phyloP scores from a whole-genome alignment of 2,797 vertebrate genomes.

The Eurystomus glaucurus region DNA sequence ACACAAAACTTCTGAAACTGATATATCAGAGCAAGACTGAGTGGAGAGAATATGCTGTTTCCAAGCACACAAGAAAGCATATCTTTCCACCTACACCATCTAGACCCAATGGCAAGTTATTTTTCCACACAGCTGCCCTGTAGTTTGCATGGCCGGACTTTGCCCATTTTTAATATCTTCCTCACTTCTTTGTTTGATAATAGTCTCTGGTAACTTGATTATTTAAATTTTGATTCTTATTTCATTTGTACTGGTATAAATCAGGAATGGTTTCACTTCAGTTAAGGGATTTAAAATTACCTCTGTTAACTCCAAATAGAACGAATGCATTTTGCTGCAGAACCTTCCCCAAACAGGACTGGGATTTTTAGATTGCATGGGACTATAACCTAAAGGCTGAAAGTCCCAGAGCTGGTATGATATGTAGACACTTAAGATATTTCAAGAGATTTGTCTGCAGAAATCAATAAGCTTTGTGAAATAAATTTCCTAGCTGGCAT shows the following conservation, averaged over 20 bases:
- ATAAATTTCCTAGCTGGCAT: constrained; percentile 29
- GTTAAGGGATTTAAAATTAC: background rate
- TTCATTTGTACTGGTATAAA: background rate
- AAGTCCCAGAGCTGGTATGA: constrained; percentile 1
- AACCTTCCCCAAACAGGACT: background rate
- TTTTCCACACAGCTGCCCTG: background rate
- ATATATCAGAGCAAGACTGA: background rate
- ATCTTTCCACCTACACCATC: background rate
- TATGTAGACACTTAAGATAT: constrained; percentile 2
- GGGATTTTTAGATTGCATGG: background rate
- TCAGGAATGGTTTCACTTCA: background rate
- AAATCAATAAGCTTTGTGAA: constrained; percentile 42
- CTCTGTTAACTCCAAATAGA: background rate
- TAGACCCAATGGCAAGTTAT: background rate
- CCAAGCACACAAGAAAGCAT: background rate
- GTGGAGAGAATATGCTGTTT: background rate
- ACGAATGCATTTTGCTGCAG: background rate
- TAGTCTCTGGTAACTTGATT: background rate
- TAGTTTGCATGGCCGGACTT: background rate
- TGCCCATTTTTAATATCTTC: background rate
- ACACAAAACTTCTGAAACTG: background rate
- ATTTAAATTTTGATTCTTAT: background rate
- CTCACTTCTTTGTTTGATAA: background rate
- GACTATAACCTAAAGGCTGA: background rate
- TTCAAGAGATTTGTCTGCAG: constrained; percentile 37